phyloP scores from a whole-genome alignment of 1,140 invertebrate species.

The Pinna nobilis region DNA sequence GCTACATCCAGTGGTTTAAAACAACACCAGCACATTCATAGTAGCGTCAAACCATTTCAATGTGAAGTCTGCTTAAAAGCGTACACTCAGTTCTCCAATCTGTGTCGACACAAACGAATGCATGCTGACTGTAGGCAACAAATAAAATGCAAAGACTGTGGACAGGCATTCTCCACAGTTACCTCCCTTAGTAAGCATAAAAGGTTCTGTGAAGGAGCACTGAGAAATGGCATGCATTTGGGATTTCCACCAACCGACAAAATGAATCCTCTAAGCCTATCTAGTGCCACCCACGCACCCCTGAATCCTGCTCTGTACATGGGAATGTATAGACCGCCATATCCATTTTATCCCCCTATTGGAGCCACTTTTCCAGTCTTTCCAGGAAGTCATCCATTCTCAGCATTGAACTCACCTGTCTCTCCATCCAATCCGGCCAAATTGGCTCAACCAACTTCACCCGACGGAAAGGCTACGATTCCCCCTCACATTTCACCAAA shows the following conservation, averaged over 20 bases:
- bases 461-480: conserved; percentile 28
- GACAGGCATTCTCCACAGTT: conserved; percentile 91
- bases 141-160: conserved; percentile 90
- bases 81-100: conserved; percentile 99
- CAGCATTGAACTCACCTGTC: conserved; percentile 38
- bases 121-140: conserved; percentile 84
- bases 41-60: conserved; percentile 97
- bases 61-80: conserved; percentile 84
- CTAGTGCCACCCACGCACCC: conserved; percentile 29
- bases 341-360: conserved; percentile 65
- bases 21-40: conserved; percentile 99
- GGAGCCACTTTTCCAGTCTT: conserved; percentile 53
- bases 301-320: conserved; percentile 59
- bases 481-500: conserved; percentile 15
- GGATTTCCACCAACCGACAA: conserved; percentile 51
- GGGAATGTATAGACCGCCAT: conserved; percentile 68
- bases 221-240: conserved; percentile 61
- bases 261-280: conserved; percentile 53
- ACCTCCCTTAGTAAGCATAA: conserved; percentile 82
- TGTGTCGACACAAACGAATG: conserved; percentile 99
- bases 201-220: conserved; percentile 78
- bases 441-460: conserved; percentile 33
- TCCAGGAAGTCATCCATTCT: conserved; percentile 42
- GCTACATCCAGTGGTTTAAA: conserved; percentile 97
- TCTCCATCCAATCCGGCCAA: conserved; percentile 43